Evolutionary conservation across 2,888 invertebrate species (phyloP), one percentile per base, ranked within the genome.

Genomic region (Cremastinae sp.): DNA sequence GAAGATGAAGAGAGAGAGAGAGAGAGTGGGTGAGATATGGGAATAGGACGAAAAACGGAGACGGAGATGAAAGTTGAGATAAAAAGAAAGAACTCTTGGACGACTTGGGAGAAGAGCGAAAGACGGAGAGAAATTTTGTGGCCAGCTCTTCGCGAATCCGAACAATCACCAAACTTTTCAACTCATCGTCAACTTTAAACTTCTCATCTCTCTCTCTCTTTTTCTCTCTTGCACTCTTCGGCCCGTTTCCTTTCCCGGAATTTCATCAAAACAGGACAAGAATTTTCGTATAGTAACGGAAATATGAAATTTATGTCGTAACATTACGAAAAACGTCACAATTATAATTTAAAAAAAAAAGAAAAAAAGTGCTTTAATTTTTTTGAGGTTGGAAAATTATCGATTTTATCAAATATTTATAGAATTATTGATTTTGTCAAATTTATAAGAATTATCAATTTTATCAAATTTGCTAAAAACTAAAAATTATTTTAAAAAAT

Each of bases 221-320:
- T 22, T 49, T 35, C 49, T 49, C 28, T 39, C 22, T 51, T n/a
- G 9, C 37, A 28, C 18, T 55, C 28, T 56, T 45, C 16, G 20
- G 39, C 49, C 0, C 55, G 28, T 61, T 58, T 14, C 43, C 58
- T 9, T 35, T 39, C 65, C n/a, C 51, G 49, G 53, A 39, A 58
- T 20, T 78, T 80, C 76, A 77, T 73, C 74, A 79, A 83, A 82
- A 81, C 81, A 83, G 82, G 82, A 74, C 78, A 22, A 66, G 56
- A 81, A 78, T 81, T 79, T 75, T 65, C 74, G 77, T 78, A 14
- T 45, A 39, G 16, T 71, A 75, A 80, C 79, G 80, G 75, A 74
- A 78, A 78, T 73, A 72, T 66, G 69, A 53, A 79, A 80, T 78
- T 75, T 74, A 61, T 68, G 59, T 51, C 14, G 56, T 10, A 8